Conservation (phyloP, 2,888 invertebrate genomes). For the Mayetiola destructor region DNA sequence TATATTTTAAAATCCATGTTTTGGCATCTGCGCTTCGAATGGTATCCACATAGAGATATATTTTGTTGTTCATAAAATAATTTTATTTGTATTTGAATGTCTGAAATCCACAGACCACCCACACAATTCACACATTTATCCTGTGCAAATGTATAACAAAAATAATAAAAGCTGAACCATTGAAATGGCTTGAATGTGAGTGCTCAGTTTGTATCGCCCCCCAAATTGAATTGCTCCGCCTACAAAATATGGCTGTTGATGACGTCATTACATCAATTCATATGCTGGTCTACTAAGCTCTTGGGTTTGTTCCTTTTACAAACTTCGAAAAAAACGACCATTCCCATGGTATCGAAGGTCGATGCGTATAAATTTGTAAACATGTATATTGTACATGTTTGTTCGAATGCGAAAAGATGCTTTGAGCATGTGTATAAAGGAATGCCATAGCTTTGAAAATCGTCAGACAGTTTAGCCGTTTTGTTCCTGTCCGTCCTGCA, state of each 20-base stretch:
- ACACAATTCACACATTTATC: background rate
- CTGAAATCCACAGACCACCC: background rate
- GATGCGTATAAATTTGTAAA: too few relatives aligned
- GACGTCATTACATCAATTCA: background rate
- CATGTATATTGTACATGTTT: too few relatives aligned
- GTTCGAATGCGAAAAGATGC: background rate
- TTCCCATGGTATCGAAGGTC: too few relatives aligned
- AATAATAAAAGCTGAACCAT: background rate
- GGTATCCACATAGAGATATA: background rate
- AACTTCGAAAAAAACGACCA: too few relatives aligned
- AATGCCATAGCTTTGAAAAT: slow-evolving; percentile 33
- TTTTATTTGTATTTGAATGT: too few relatives aligned
- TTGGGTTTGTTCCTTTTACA: too few relatives aligned
- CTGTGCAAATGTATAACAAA: too few relatives aligned
- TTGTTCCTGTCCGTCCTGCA: slow-evolving; percentile 16
- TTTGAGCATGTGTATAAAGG: slow-evolving; percentile 3
- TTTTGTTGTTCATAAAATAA: background rate
- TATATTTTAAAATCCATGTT: background rate
- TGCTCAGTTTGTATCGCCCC: too few relatives aligned
- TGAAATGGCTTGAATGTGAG: background rate
- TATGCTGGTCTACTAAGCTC: too few relatives aligned
- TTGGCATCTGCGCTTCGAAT: background rate
- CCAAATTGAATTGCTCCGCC: slow-evolving; percentile 7
- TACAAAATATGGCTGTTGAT: slow-evolving; percentile 1
- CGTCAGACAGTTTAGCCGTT: slow-evolving; percentile 36